Base-by-base conservation (phyloP, 2,888 invertebrate genomes). In the Erebia ligea region DNA sequence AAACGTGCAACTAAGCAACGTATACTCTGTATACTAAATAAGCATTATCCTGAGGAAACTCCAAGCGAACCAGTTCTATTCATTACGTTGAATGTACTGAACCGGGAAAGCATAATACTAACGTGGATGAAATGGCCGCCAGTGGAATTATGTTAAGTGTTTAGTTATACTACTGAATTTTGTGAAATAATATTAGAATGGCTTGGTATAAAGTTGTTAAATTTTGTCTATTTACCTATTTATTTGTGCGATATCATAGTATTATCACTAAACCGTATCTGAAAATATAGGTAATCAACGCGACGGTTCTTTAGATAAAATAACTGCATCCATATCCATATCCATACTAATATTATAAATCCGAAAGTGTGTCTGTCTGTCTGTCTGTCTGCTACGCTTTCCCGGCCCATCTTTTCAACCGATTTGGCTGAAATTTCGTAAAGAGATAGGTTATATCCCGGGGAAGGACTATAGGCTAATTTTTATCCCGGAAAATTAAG, bases 71-170 rank as follows among this genome's bases (percentile, higher is more conserved):
- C 59, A 40, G 42, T 40, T 40, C 59, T 34, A 59, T 59, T 59
- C 59, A 42, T 59, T 59, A 59, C 42, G 42, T 9, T 6, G 34
- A 17, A 40, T 4, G 40, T 42, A 59, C 42, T 40, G 40, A 17
- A 59, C 34, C 34, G 25, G 25, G n/a, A n/a, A 10, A 9, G n/a
- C 40, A 42, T 59, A 11, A 45, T 34, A 34, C 6, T 58, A 58
- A 58, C 40, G 58, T 10, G 58, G 58, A 59, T 42, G 40, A 42
- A 59, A 42, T 40, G 59, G 40, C 59, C 17, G 40, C 40, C 40
- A 13, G 34, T 58, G n/a, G 10, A 40, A 42, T 40, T 42, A 59
- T 42, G 59, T 40, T 17, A 17, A 59, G 4, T 42, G 40, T 59
- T 42, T 19, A 19, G 10, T 10, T 54, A 19, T 2, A 54, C 21